Percentiles rank a stretch among this genome's conserved stretches.
Conservation (phyloP, 1,140 invertebrate species). For the Halictus rubicundus region DNA sequence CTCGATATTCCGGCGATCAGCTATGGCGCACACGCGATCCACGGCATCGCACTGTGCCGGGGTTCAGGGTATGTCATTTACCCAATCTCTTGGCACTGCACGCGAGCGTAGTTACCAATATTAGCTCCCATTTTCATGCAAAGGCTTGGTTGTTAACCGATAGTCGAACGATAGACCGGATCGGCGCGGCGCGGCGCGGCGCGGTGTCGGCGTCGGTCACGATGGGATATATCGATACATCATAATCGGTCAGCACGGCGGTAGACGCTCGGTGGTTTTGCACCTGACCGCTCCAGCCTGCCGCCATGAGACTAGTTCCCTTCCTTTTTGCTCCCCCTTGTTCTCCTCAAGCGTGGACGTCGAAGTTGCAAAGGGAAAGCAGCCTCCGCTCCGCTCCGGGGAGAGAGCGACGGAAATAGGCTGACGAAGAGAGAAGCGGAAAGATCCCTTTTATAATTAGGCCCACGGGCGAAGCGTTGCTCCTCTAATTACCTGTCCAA, state of each 20-base stretch:
- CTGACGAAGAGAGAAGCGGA: constrained; percentile 35
- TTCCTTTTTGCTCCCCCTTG: background rate
- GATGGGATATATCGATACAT: constrained; percentile 41
- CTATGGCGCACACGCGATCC: background rate
- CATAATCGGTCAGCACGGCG: constrained; percentile 55
- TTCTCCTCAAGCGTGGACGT: background rate
- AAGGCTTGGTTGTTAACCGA: constrained; percentile 14
- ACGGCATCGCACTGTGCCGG: too few relatives aligned
- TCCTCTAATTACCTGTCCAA: constrained; percentile 79
- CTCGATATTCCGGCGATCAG: background rate
- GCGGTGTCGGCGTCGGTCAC: background rate
- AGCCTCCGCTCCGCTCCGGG: background rate
- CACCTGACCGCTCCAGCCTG: constrained; percentile 27
- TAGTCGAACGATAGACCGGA: constrained; percentile 1
- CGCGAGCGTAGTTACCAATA: background rate
- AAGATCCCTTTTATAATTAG: constrained; percentile 77
- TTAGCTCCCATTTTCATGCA: constrained; percentile 22
- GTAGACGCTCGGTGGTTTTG: constrained; percentile 10
- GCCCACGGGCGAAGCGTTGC: constrained; percentile 75
- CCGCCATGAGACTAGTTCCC: constrained; percentile 1
- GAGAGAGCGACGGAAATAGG: constrained; percentile 40
- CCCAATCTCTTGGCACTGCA: background rate
- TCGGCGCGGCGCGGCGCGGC: background rate
- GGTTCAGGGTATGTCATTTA: background rate
- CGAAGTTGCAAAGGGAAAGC: constrained; percentile 26